Evolutionary conservation across 2,888 invertebrate genomes (phyloP), one percentile per base, ranked within the genome.

Genomic region (Lasioglossum marginatum): DNA sequence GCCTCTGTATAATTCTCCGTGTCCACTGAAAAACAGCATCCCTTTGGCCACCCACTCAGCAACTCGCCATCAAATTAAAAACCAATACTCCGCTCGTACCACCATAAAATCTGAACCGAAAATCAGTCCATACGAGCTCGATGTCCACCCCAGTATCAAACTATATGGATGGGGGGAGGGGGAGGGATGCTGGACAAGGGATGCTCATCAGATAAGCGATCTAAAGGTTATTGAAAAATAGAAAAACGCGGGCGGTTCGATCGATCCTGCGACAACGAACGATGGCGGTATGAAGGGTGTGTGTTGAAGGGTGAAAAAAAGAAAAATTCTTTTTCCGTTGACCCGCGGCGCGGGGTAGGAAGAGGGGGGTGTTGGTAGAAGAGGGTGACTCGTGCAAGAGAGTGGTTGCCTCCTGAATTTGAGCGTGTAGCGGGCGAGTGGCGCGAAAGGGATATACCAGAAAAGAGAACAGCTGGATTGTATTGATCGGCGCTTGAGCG

Each of bases 391-490:
- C 71, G 57, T 57, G 57, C 57, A 16, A 43, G 70, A 76, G 75
- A 52, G 52, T 37, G 81, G 77, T 82, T 80, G 76, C 74, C 75
- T 81, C 79, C 43, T 84, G 66, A 82, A 88, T 88, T 86, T 79
- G 75, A 86, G 86, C 78, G 71, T 77, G 81, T 77, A 84, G 79
- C 73, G 52, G 76, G 72, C 75, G 82, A 85, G 76, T 82, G 85
- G 90, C 88, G 88, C 88, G 89, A 91, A 91, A 91, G 92, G 92
- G 93, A 93, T 92, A 93, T 92, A 92, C 88, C 88, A 91, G 92
- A 93, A 93, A 93, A 93, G 93, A 93, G 94, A 93, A 93, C 94
- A 94, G 94, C 94, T 93, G 94, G 93, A 93, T 93, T 92, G 94
- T 94, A 94, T 94, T 94, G 94, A 94, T 94, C 94, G 92, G 81